Evolutionary conservation across 2,888 invertebrate genomes (phyloP).

Genomic region (Eugnorisma glareosa): DNA sequence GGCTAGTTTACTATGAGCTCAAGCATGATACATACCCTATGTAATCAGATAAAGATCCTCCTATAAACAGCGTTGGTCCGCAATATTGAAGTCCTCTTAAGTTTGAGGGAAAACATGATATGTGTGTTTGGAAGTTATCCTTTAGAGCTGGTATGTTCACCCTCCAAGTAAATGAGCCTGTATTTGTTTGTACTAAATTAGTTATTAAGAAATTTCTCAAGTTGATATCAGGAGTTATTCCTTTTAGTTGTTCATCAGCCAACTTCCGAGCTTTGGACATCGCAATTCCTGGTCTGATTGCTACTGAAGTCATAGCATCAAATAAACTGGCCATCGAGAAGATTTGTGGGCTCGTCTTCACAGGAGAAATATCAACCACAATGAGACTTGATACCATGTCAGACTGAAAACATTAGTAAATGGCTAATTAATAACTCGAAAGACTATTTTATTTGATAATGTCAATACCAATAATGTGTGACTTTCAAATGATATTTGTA

Average conservation of each 20-base stretch:
- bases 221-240: conserved; percentile 90
- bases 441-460: not conserved
- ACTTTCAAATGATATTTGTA: not conserved
- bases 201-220: conserved; percentile 95
- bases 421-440: not conserved
- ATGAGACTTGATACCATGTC: conserved; percentile 92
- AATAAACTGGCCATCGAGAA: conserved; percentile 92
- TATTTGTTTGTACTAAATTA: conserved; percentile 94
- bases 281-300: conserved; percentile 91
- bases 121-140: conserved; percentile 91
- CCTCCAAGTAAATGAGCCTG: conserved; percentile 93
- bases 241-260: conserved; percentile 91
- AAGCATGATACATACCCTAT: conserved; percentile 90
- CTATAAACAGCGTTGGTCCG: conserved; percentile 95
- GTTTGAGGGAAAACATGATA: conserved; percentile 92
- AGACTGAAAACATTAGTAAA: conserved; percentile 83
- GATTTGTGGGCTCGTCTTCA: conserved; percentile 91
- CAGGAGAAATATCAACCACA: conserved; percentile 94
- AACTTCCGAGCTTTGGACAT: conserved; percentile 93
- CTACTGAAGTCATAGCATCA: conserved; percentile 91
- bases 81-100: conserved; percentile 88
- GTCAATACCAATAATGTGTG: not conserved
- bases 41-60: conserved; percentile 95
- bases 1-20: not conserved
- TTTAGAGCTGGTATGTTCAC: conserved; percentile 94